Evolutionary conservation across 2,797 vertebrate genomes (phyloP).

Genomic region (Melanotaenia parkinsoni): DNA sequence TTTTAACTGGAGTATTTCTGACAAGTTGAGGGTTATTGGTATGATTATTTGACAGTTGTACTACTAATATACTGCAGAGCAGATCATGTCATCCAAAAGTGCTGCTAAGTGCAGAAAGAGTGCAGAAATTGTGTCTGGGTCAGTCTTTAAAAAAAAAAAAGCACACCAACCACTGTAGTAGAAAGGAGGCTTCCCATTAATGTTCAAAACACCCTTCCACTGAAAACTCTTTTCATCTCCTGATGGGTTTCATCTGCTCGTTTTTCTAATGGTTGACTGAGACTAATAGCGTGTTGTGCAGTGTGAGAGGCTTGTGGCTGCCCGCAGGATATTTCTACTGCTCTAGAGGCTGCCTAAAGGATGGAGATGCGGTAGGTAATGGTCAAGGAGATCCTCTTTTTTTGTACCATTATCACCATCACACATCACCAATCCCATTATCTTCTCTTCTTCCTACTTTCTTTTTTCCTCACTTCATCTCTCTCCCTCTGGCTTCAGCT

Average conservation of each 20-base stretch:
- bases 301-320: slow-evolving; percentile 54
- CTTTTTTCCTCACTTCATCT: slow-evolving; percentile 26
- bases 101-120: slow-evolving; percentile 37
- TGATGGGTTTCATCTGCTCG: slow-evolving; percentile 50
- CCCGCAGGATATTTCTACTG: slow-evolving; percentile 63
- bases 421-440: slow-evolving; percentile 31
- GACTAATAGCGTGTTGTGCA: slow-evolving; percentile 54
- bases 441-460: slow-evolving; percentile 17
- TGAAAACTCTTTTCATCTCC: slow-evolving; percentile 49
- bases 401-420: slow-evolving; percentile 32
- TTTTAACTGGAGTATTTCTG: not conserved
- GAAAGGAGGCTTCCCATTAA: slow-evolving; percentile 58
- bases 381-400: slow-evolving; percentile 36
- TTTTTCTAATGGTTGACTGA: slow-evolving; percentile 54
- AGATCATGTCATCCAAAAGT: slow-evolving; percentile 26
- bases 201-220: slow-evolving; percentile 19
- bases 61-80: slow-evolving; percentile 3
- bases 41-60: slow-evolving; percentile 15
- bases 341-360: slow-evolving; percentile 62
- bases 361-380: slow-evolving; percentile 55
- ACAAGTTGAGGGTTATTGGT: not conserved
- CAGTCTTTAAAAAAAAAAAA: slow-evolving; percentile 27
- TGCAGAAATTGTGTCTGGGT: slow-evolving; percentile 31
- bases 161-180: slow-evolving; percentile 24
- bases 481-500: slow-evolving; percentile 19